A percentile compares a stretch with the other conserved stretches of the same genome.
Conservation (phyloP, 1,140 invertebrate genomes). For the Drosophila simulans region DNA sequence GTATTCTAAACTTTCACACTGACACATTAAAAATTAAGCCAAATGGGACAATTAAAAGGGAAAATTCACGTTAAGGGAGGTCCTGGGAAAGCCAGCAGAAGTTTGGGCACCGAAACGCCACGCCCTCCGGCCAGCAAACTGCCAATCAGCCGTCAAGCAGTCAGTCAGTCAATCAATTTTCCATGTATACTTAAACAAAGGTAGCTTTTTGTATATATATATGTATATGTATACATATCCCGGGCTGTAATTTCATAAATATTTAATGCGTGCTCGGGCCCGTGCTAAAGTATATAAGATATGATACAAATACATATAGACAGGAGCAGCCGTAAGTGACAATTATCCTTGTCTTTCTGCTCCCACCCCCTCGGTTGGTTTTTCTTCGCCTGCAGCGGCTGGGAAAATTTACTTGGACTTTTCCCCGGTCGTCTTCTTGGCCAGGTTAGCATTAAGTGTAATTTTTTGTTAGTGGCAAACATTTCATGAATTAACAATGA, state of each 20-base stretch:
- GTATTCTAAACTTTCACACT: constrained; percentile 38
- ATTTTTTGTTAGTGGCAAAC: constrained; percentile 66
- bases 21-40: constrained; percentile 53
- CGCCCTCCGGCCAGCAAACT: constrained; percentile 19
- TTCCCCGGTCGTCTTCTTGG: neutral
- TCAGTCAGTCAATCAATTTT: constrained; percentile 58
- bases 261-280: constrained; percentile 38
- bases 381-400: constrained; percentile 15
- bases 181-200: constrained; percentile 25
- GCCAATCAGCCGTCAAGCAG: constrained; percentile 56
- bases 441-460: constrained; percentile 58
- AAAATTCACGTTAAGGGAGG: constrained; percentile 1
- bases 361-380: constrained; percentile 1
- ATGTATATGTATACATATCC: neutral
- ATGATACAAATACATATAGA: constrained; percentile 39
- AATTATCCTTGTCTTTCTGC: constrained; percentile 45
- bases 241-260: constrained; percentile 55
- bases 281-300: constrained; percentile 29
- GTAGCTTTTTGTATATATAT: constrained; percentile 24
- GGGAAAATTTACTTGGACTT: constrained; percentile 39
- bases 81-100: constrained; percentile 26
- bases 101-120: neutral
- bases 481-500: constrained; percentile 67
- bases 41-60: constrained; percentile 42
- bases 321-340: constrained; percentile 54